Evolutionary conservation across 2,888 invertebrate genomes (phyloP).

Genomic region (Saturnia pavonia): DNA sequence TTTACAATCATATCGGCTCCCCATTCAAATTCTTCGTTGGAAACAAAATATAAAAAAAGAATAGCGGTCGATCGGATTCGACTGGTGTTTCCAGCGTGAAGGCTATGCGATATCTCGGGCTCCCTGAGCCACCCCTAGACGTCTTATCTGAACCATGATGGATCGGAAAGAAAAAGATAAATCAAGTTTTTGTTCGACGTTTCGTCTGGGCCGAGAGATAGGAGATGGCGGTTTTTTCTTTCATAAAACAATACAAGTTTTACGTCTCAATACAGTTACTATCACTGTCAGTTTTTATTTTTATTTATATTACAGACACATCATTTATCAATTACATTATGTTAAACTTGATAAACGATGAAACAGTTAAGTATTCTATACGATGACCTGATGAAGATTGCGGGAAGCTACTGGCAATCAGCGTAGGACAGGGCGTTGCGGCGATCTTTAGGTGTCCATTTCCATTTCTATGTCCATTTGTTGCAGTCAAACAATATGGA

Average conservation of each 20-base stretch:
- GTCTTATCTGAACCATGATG: constrained; percentile 65
- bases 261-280: background rate
- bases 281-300: background rate
- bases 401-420: no score
- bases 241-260: background rate
- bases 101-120: constrained; percentile 16
- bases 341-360: background rate
- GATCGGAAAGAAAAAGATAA: constrained; percentile 65
- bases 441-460: no score
- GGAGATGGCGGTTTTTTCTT: background rate
- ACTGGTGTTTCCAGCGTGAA: constrained; percentile 16
- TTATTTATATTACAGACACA: background rate
- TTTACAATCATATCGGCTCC: constrained; percentile 21
- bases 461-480: no score
- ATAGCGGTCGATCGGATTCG: constrained; percentile 15
- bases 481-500: no score
- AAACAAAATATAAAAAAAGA: constrained; percentile 18
- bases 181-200: constrained; percentile 60
- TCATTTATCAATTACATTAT: background rate
- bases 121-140: constrained; percentile 21
- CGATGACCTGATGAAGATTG: no score
- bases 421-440: no score
- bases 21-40: constrained; percentile 21
- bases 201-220: constrained; percentile 38
- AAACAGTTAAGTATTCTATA: background rate